These are phyloP conservation scores for Idris sp. DNA, from an alignment of 1,140 invertebrate species.

Conservation along the genomic window DNA sequence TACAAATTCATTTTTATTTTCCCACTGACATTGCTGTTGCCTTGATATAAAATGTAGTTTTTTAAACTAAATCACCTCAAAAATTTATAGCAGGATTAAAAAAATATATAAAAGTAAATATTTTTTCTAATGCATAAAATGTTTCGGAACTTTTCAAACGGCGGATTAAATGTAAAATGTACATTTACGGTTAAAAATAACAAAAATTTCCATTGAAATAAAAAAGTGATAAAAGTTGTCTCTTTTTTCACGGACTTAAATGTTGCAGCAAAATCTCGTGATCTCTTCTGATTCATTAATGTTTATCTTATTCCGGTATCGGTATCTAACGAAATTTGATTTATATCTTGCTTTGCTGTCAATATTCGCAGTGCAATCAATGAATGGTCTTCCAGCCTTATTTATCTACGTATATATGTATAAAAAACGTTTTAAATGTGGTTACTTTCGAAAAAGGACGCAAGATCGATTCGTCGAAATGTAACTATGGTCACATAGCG, in stretches of 20 bases:
- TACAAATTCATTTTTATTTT: too few relatives aligned
- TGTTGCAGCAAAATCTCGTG: slow-evolving; percentile 7
- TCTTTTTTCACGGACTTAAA: slow-evolving; percentile 23
- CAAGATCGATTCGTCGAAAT: slow-evolving; percentile 22
- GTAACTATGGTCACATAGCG: slow-evolving; percentile 15
- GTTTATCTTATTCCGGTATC: slow-evolving; percentile 36
- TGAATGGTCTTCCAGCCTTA: slow-evolving; percentile 42
- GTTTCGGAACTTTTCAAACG: background rate
- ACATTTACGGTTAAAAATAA: background rate
- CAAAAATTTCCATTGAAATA: slow-evolving; percentile 11
- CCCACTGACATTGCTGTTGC: too few relatives aligned
- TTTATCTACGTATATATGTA: slow-evolving; percentile 36
- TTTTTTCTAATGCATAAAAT: background rate
- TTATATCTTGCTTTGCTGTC: slow-evolving; percentile 47
- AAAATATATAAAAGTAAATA: background rate
- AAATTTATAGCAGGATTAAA: background rate
- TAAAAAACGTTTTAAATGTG: slow-evolving; percentile 27
- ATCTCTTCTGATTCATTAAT: slow-evolving; percentile 41
- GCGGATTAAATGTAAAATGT: slow-evolving; percentile 7
- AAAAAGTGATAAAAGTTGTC: slow-evolving; percentile 7
- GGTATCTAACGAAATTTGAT: slow-evolving; percentile 37
- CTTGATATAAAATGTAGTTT: too few relatives aligned
- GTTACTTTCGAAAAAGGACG: slow-evolving; percentile 27
- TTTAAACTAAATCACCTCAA: too few relatives aligned
- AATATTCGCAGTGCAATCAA: slow-evolving; percentile 41